Conservation (phyloP, 2,797 vertebrate species). For the Chanos chanos region DNA sequence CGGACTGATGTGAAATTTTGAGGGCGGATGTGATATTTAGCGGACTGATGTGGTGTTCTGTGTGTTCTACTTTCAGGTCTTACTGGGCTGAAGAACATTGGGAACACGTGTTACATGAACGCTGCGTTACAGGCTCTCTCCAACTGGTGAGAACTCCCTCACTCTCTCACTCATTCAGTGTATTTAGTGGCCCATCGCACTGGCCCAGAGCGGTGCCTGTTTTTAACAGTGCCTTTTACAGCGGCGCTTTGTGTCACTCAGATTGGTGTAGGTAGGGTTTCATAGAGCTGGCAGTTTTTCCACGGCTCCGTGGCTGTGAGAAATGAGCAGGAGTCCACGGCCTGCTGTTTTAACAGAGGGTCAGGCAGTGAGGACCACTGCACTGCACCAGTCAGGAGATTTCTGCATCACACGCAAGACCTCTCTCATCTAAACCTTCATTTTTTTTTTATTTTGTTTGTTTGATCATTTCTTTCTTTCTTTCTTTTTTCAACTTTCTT, state of each 20-base stretch:
- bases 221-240: too few relatives aligned
- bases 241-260: too few relatives aligned
- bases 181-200: not conserved
- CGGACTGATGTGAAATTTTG: too few relatives aligned
- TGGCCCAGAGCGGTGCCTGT: not conserved
- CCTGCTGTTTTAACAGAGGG: constrained; percentile 48
- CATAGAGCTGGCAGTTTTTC: too few relatives aligned
- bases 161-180: not conserved
- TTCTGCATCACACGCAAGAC: too few relatives aligned
- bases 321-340: constrained; percentile 40
- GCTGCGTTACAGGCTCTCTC: constrained; percentile 97
- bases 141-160: constrained; percentile 83
- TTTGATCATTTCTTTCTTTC: too few relatives aligned
- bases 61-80: constrained; percentile 72
- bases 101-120: constrained; percentile 99
- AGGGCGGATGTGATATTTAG: not conserved
- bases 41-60: too few relatives aligned
- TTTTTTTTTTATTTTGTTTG: too few relatives aligned
- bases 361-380: constrained; percentile 51
- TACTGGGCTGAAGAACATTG: constrained; percentile 97
- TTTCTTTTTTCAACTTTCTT: too few relatives aligned
- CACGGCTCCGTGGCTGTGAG: too few relatives aligned
- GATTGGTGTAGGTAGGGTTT: too few relatives aligned
- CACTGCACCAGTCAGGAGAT: constrained; percentile 61
- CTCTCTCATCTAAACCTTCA: too few relatives aligned